Evolutionary conservation across 1,140 invertebrate species (phyloP), one percentile per base, ranked within the genome.

Genomic region (Acromyrmex heyeri): DNA sequence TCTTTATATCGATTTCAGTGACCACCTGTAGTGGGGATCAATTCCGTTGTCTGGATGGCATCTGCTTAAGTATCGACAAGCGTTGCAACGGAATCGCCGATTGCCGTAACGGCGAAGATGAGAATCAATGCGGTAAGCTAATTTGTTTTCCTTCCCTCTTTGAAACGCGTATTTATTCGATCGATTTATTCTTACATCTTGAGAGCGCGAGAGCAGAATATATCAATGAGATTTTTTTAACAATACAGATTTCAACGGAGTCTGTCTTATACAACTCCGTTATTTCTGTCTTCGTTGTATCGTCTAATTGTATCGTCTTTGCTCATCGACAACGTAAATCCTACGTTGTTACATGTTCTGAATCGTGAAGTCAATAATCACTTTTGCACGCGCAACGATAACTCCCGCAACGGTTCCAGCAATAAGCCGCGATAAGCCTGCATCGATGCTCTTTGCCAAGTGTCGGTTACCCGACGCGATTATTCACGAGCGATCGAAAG

Each of bases 51-150:
- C 91, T 95, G 64, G 96, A 97, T 91, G 97, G 97, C 18, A 96
- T 95, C 87, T 99, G 98, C 92, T 96, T 98, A 59, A 96, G 93
- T 55, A 93, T 95, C 21, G 95, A 95, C 72, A 95, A 96, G 86
- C 96, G 96, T 55, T 98, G 97, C 95, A 96, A 98, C 93, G 95
- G 96, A 8, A 75, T 94, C 0, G 30, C 81, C 30, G 97, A 98
- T 91, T 97, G 97, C 93, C 93, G 94, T 69, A 95, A 96, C 69
- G 95, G 95, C 55, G 96, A 97, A 86, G 97, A 97, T 90, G 97
- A 97, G 88, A 95, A 92, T 86, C 95, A 96, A 65, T 97, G 96
- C 93, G 94, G 96, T 96, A 94, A 96, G 95, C 96, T 44, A 24
- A 34, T 30, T 44, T 18, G 0, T 38, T 85, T 62, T 18, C 0